phyloP scores from a whole-genome alignment of 53 echinoderm and acorn worm species.

The Arbacia lixula region DNA sequence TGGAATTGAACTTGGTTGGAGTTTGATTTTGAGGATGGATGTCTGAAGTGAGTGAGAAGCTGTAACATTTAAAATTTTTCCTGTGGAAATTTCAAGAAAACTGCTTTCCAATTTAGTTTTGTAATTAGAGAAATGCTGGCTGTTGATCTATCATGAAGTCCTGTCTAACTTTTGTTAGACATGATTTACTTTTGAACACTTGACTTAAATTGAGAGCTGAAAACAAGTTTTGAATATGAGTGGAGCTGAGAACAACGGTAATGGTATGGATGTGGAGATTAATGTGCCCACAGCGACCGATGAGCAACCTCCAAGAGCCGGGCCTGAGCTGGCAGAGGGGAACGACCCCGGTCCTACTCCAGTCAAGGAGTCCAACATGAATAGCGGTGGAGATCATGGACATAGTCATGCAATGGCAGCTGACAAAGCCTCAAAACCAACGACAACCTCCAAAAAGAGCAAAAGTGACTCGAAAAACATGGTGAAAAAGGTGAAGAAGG shows the following conservation, averaged over 20 bases:
- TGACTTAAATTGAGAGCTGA: too few species aligned
- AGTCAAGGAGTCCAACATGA: background rate
- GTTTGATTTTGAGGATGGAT: too few species aligned
- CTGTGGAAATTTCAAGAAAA: too few species aligned
- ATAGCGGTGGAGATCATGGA: slow-evolving; percentile 20
- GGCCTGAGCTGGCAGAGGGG: background rate
- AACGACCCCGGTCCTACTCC: background rate
- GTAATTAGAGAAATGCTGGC: too few species aligned
- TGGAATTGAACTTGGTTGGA: too few species aligned
- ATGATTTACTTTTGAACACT: too few species aligned
- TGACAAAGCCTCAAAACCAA: slow-evolving; percentile 28
- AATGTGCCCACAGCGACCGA: background rate
- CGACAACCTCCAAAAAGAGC: slow-evolving; percentile 36
- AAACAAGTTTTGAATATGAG: too few species aligned
- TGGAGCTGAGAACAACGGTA: background rate
- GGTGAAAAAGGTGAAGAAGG: slow-evolving; percentile 81
- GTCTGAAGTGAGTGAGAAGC: too few species aligned
- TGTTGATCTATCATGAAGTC: too few species aligned
- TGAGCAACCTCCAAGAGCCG: background rate
- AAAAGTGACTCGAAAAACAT: slow-evolving; percentile 27
- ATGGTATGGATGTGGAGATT: slow-evolving; percentile 16
- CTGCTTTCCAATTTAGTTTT: too few species aligned
- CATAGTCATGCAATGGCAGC: background rate
- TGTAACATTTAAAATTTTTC: too few species aligned
- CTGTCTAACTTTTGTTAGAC: too few species aligned